Evolutionary conservation across 2,797 vertebrate genomes (phyloP).

Genomic region (Sphenodon punctatus): DNA sequence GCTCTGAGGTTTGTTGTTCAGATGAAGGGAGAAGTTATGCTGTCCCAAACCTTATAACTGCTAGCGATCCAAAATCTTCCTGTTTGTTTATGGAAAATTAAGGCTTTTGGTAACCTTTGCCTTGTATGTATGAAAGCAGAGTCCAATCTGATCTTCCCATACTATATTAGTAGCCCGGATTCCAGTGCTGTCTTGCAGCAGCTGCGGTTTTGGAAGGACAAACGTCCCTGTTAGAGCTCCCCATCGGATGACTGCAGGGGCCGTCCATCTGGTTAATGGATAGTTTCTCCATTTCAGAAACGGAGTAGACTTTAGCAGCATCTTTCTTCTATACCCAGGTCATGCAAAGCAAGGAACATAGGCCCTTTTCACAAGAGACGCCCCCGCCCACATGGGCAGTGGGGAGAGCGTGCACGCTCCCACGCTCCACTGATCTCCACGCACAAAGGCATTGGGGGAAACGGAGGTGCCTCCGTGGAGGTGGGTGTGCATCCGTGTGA

Average conservation of each 20-base stretch:
- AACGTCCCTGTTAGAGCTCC: neutral
- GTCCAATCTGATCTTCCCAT: neutral
- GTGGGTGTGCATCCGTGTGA: too few relatives aligned
- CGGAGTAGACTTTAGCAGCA: neutral
- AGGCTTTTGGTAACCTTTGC: neutral
- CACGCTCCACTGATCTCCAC: too few relatives aligned
- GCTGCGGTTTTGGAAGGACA: neutral
- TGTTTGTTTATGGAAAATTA: neutral
- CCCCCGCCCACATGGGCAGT: too few relatives aligned
- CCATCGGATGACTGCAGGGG: rapidly evolving
- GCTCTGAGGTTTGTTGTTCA: neutral
- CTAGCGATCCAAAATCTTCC: neutral
- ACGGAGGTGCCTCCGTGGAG: too few relatives aligned
- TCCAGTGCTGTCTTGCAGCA: neutral
- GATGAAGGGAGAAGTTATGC: neutral
- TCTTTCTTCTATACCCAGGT: neutral
- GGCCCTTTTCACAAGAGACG: too few relatives aligned
- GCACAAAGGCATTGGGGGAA: too few relatives aligned
- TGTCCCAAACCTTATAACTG: neutral
- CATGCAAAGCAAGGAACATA: too few relatives aligned
- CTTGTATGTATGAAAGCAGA: neutral
- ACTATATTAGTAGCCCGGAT: neutral
- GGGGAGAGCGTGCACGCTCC: too few relatives aligned
- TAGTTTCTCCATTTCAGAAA: neutral
- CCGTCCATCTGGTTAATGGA: neutral